These are phyloP conservation scores for Drosophila pseudoananassae DNA, from an alignment of 1,140 invertebrate species.

Conservation along the genomic window DNA sequence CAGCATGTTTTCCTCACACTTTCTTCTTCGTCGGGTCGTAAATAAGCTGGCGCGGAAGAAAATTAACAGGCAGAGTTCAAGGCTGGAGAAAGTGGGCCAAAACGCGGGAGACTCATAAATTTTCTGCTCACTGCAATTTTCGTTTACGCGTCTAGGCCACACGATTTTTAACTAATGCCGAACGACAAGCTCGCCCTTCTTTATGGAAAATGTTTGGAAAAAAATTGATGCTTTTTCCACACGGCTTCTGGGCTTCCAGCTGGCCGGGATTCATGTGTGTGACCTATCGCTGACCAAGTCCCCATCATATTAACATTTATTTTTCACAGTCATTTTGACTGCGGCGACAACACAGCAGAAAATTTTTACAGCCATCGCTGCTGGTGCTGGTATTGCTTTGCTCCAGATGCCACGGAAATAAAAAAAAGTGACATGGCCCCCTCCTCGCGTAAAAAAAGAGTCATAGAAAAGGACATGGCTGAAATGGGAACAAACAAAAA, in stretches of 20 bases:
- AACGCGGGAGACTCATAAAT: constrained; percentile 62
- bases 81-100: constrained; percentile 5
- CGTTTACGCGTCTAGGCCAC: constrained; percentile 40
- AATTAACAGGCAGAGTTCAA: constrained; percentile 58
- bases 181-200: not conserved
- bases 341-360: constrained; percentile 71
- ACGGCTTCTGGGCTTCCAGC: not conserved
- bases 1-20: constrained; percentile 30
- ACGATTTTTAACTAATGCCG: constrained; percentile 63
- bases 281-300: constrained; percentile 36
- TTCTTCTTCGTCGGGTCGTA: constrained; percentile 45
- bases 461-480: not conserved
- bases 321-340: constrained; percentile 73
- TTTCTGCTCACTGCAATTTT: constrained; percentile 61
- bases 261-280: constrained; percentile 1
- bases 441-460: not conserved
- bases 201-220: not conserved
- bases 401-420: constrained; percentile 45
- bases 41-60: constrained; percentile 57
- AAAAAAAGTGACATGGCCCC: constrained; percentile 43
- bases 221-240: not conserved
- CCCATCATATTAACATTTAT: constrained; percentile 74
- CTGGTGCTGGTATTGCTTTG: constrained; percentile 42
- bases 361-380: constrained; percentile 53
- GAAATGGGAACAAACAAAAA: not conserved